Evolutionary conservation across 1,140 invertebrate genomes (phyloP).

Genomic region (Dermatophagoides farinae): DNA sequence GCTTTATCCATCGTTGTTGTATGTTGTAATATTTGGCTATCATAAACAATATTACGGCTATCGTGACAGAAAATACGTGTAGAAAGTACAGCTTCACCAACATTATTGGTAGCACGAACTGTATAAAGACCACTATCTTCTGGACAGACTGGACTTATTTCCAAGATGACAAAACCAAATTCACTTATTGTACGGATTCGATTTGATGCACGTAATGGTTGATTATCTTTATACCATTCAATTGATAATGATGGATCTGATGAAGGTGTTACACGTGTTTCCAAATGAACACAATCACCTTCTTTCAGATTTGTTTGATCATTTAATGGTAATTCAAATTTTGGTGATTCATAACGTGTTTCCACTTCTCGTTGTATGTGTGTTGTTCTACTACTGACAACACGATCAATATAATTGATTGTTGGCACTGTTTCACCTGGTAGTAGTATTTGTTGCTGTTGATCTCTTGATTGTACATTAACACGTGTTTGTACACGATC

Average conservation of each 20-base stretch:
- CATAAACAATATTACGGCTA: constrained; percentile 71
- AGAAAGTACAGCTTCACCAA: constrained; percentile 33
- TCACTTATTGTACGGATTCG: constrained; percentile 36
- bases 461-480: background rate
- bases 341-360: constrained; percentile 53
- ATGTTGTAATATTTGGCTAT: constrained; percentile 71
- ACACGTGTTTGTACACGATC: background rate
- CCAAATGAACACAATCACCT: constrained; percentile 72
- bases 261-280: constrained; percentile 78
- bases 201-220: constrained; percentile 47
- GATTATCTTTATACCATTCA: constrained; percentile 83
- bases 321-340: constrained; percentile 68
- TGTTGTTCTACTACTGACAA: background rate
- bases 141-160: constrained; percentile 35
- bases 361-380: constrained; percentile 37
- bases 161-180: constrained; percentile 34
- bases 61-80: constrained; percentile 60
- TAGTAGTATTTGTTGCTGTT: too few species aligned
- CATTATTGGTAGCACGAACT: constrained; percentile 27
- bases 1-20: constrained; percentile 86
- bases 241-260: constrained; percentile 87
- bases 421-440: background rate
- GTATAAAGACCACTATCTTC: constrained; percentile 30
- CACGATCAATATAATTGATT: background rate
- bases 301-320: constrained; percentile 62